Evolutionary conservation across 1,140 invertebrate genomes (phyloP).

Genomic region (Lepidurus apus): DNA sequence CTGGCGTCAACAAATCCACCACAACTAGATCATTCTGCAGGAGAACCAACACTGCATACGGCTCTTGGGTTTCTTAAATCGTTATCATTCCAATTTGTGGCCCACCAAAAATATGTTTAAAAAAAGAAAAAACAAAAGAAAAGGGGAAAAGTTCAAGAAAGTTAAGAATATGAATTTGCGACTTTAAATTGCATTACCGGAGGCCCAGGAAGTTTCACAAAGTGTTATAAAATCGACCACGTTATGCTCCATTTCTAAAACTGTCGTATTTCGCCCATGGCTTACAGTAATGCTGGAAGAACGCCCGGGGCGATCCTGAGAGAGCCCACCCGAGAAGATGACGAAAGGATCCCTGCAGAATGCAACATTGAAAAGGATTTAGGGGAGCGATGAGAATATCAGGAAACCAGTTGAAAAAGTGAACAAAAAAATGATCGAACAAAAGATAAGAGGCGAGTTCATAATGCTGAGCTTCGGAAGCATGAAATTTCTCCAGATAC

Average conservation of each 20-base stretch:
- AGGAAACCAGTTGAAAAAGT: constrained; percentile 9
- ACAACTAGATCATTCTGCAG: constrained; percentile 97
- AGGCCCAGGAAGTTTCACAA: constrained; percentile 86
- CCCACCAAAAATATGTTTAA: neutral
- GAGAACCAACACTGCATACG: constrained; percentile 93
- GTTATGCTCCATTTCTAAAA: constrained; percentile 97
- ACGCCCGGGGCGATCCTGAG: constrained; percentile 77
- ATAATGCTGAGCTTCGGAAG: neutral
- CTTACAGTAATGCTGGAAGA: constrained; percentile 94
- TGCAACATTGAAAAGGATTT: constrained; percentile 24
- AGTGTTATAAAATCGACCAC: constrained; percentile 95
- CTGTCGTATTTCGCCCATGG: constrained; percentile 88
- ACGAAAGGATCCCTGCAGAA: constrained; percentile 71
- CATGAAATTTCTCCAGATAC: neutral
- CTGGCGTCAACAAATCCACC: constrained; percentile 87
- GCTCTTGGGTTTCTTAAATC: constrained; percentile 85
- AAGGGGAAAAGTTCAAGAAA: constrained; percentile 33
- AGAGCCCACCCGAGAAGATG: constrained; percentile 92
- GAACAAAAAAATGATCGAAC: neutral
- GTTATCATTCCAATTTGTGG: neutral
- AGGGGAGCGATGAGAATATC: neutral
- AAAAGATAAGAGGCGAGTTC: constrained; percentile 24
- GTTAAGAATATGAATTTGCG: neutral
- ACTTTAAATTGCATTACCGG: constrained; percentile 57
- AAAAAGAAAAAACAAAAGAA: constrained; percentile 25